A percentile compares a stretch with the other conserved stretches of the same genome.
Evolutionary conservation across 2,888 invertebrate genomes (phyloP).

Genomic region (Tetheella fluctuosa): DNA sequence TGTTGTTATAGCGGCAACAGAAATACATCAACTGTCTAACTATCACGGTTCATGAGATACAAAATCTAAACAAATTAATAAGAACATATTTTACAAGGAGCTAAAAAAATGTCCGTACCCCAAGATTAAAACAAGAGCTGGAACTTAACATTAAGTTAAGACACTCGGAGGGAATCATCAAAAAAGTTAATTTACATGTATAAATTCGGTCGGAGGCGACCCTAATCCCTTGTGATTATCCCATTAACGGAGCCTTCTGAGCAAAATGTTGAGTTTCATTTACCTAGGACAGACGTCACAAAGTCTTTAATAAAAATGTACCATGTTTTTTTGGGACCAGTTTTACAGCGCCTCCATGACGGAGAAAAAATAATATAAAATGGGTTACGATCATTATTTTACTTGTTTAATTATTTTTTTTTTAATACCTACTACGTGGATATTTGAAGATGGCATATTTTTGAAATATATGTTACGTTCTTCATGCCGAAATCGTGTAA

Average conservation of each 20-base stretch:
- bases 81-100: too few relatives aligned
- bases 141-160: not conserved
- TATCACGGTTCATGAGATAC: too few relatives aligned
- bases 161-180: not conserved
- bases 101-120: not conserved
- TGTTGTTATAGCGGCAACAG: too few relatives aligned
- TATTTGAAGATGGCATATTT: too few relatives aligned
- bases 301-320: not conserved
- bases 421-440: too few relatives aligned
- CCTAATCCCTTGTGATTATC: slow-evolving; percentile 29
- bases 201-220: slow-evolving; percentile 19
- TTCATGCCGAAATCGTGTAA: too few relatives aligned
- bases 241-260: slow-evolving; percentile 16
- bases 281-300: not conserved
- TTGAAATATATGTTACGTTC: too few relatives aligned
- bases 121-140: not conserved
- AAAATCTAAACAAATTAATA: too few relatives aligned
- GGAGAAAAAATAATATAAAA: not conserved
- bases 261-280: not conserved
- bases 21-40: too few relatives aligned
- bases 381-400: not conserved
- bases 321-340: not conserved
- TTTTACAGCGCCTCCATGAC: not conserved
- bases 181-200: slow-evolving; percentile 30
- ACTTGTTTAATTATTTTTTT: too few relatives aligned